These are phyloP conservation scores for Lagenorhynchus albirostris DNA, from an alignment of 2,113 vertebrate genomes.

Conservation along the genomic window DNA sequence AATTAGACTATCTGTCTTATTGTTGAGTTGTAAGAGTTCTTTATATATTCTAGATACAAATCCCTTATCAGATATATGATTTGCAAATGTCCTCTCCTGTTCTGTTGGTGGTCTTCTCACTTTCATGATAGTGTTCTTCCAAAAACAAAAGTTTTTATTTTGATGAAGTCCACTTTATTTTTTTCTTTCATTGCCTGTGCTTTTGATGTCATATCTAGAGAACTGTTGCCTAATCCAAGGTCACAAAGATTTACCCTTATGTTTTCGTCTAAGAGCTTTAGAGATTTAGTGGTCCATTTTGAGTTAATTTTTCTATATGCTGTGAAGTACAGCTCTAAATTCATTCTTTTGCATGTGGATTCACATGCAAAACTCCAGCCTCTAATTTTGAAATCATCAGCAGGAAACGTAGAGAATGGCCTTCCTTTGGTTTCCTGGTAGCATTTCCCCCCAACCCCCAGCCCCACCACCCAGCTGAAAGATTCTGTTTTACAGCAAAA, in stretches of 20 bases:
- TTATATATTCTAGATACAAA: neutral
- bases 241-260: neutral
- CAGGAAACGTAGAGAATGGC: neutral
- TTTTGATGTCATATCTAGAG: neutral
- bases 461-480: neutral
- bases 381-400: neutral
- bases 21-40: neutral
- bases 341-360: neutral
- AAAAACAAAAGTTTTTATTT: neutral
- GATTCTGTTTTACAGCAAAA: neutral
- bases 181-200: neutral
- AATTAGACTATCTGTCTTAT: neutral
- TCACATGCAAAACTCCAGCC: neutral
- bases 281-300: neutral
- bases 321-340: neutral
- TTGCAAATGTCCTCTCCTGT: neutral
- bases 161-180: neutral
- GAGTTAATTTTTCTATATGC: neutral
- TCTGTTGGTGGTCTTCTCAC: neutral
- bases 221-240: neutral
- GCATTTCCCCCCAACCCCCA: neutral
- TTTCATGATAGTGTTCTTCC: neutral
- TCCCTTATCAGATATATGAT: neutral
- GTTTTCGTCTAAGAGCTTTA: neutral
- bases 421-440: neutral